Percentiles rank a stretch among this genome's conserved stretches.
These are phyloP conservation scores for Heliconius cydno DNA, from an alignment of 2,888 invertebrate species.

Conservation along the genomic window DNA sequence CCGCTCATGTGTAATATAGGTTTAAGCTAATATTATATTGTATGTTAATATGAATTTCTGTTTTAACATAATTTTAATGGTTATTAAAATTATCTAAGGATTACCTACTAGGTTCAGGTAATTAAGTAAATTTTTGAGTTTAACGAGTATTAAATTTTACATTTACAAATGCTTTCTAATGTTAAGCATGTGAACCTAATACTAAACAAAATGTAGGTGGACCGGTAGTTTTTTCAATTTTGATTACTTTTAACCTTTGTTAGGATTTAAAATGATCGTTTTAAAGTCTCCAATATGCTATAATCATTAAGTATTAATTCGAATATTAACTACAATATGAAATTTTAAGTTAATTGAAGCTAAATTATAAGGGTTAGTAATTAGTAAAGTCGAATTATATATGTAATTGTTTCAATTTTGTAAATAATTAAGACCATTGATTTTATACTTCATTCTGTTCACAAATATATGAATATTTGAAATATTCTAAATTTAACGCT, in stretches of 20 bases:
- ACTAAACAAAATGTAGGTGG: background rate
- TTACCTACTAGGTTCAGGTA: background rate
- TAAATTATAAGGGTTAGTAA: too few species aligned
- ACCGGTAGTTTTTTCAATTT: background rate
- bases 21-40: conserved; percentile 18
- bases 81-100: background rate
- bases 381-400: too few species aligned
- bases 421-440: too few species aligned
- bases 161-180: background rate
- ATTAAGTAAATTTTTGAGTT: background rate
- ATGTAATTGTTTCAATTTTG: too few species aligned
- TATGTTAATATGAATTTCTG: background rate
- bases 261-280: background rate
- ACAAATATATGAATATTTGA: too few species aligned
- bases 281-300: background rate
- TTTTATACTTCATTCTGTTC: too few species aligned
- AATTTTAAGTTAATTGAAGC: too few species aligned
- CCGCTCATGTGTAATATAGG: conserved; percentile 28
- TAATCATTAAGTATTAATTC: too few species aligned
- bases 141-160: background rate
- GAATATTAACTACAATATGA: too few species aligned
- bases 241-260: too few species aligned
- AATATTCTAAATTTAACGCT: too few species aligned
- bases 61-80: background rate
- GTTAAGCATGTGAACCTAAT: background rate